Evolutionary conservation across 1,140 invertebrate genomes (phyloP).

Genomic region (Pteromalus puparum): DNA sequence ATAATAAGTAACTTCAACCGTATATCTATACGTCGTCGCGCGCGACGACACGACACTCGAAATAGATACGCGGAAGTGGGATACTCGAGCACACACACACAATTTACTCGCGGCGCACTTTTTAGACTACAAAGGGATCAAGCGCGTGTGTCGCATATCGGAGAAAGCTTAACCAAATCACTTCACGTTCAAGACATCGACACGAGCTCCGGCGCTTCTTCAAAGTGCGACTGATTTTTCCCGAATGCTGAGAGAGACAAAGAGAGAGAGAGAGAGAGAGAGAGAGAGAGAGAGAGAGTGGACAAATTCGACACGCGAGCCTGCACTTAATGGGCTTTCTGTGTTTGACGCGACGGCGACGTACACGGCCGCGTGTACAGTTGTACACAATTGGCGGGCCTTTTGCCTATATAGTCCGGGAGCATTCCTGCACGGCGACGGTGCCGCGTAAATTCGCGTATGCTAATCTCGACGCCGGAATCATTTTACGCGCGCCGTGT

Average conservation of each 20-base stretch:
- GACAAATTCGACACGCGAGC: conserved; percentile 56
- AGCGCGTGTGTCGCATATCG: no score
- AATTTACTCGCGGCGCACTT: not conserved
- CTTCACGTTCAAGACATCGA: not conserved
- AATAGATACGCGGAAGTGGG: not conserved
- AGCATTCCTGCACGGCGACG: not conserved
- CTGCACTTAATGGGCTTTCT: conserved; percentile 67
- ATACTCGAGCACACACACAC: not conserved
- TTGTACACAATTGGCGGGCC: not conserved
- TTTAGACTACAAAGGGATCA: not conserved
- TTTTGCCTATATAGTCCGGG: not conserved
- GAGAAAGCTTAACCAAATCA: not conserved
- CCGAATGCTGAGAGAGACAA: not conserved
- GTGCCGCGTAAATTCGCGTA: conserved; percentile 9
- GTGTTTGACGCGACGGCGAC: conserved; percentile 62
- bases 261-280: conserved; percentile 48
- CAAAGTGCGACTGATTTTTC: not conserved
- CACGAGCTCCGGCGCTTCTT: not conserved
- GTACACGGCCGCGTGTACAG: conserved; percentile 45
- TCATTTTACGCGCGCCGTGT: conserved; percentile 4
- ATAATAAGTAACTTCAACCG: not conserved
- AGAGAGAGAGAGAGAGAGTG: conserved; percentile 40
- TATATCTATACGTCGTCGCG: not conserved
- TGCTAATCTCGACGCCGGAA: conserved; percentile 13
- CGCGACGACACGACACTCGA: not conserved